phyloP scores from a whole-genome alignment of 2,113 vertebrate species.

The Nothoprocta perdicaria region DNA sequence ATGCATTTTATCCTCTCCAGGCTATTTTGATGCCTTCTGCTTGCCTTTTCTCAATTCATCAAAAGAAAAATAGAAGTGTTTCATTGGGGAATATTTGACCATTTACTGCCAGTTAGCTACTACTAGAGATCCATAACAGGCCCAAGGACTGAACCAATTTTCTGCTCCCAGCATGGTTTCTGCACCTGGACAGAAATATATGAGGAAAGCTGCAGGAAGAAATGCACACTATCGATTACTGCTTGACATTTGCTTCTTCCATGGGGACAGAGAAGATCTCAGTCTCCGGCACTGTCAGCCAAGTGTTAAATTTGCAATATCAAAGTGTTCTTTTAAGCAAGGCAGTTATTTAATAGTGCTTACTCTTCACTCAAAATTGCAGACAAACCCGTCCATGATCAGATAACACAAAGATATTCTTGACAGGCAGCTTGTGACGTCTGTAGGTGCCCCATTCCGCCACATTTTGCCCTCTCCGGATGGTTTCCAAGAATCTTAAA shows the following conservation, averaged over 20 bases:
- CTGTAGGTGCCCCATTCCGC: not conserved
- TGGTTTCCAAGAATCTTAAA: not conserved
- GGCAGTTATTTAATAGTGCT: constrained; percentile 33
- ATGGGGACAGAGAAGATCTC: constrained; percentile 26
- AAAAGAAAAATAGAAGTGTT: not conserved
- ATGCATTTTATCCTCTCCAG: not conserved
- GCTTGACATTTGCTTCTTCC: not conserved
- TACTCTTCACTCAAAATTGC: constrained; percentile 36
- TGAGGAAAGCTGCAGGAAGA: not conserved
- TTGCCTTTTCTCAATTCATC: not conserved
- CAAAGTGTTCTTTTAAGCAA: constrained; percentile 32
- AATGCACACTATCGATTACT: not conserved
- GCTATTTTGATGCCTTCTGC: not conserved
- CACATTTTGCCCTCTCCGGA: not conserved
- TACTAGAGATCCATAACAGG: not conserved
- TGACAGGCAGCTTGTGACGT: constrained; percentile 50
- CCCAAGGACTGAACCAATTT: not conserved
- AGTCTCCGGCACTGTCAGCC: constrained; percentile 24
- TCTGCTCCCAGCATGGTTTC: not conserved
- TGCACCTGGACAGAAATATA: not conserved
- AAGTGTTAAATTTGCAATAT: constrained; percentile 12
- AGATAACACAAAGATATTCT: not conserved
- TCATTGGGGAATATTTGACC: not conserved
- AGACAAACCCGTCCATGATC: constrained; percentile 59
- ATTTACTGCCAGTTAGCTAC: not conserved